Evolutionary conservation across 2,797 vertebrate genomes (phyloP).

Genomic region (Antennarius maculatus): DNA sequence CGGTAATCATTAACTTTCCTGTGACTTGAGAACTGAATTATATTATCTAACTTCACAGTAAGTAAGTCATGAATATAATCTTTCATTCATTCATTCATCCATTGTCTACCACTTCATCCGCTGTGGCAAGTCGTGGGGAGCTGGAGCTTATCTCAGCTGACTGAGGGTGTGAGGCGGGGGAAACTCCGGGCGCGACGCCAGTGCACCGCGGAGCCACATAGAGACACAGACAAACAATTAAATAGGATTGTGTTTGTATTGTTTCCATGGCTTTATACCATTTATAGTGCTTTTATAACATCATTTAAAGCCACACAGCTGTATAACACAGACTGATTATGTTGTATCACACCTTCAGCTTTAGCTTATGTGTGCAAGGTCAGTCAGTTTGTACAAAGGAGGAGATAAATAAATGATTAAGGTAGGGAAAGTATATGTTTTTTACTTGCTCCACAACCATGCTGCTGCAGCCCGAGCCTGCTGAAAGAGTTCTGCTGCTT

Average conservation of each 20-base stretch:
- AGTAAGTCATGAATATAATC: slow-evolving; percentile 2
- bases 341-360: not conserved
- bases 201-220: too few species aligned
- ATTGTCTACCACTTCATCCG: too few species aligned
- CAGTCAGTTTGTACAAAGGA: not conserved
- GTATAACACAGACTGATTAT: slow-evolving; percentile 42
- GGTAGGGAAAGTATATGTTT: too few species aligned
- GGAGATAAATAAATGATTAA: not conserved
- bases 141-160: too few species aligned
- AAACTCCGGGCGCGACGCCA: too few species aligned
- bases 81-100: too few species aligned
- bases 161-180: too few species aligned
- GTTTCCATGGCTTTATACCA: slow-evolving; percentile 59
- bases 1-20: slow-evolving; percentile 11
- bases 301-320: slow-evolving; percentile 34
- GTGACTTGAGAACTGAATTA: not conserved
- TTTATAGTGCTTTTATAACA: slow-evolving; percentile 14
- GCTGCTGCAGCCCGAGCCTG: too few species aligned
- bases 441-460: too few species aligned
- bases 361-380: not conserved
- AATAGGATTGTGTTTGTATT: slow-evolving; percentile 34
- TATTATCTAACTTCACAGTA: not conserved
- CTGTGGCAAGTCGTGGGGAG: too few species aligned
- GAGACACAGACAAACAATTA: not conserved
- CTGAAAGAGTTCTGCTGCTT: too few species aligned